Evolutionary conservation across 2,797 vertebrate species (phyloP).

Genomic region (Ctenochaetus hawaiiensis): DNA sequence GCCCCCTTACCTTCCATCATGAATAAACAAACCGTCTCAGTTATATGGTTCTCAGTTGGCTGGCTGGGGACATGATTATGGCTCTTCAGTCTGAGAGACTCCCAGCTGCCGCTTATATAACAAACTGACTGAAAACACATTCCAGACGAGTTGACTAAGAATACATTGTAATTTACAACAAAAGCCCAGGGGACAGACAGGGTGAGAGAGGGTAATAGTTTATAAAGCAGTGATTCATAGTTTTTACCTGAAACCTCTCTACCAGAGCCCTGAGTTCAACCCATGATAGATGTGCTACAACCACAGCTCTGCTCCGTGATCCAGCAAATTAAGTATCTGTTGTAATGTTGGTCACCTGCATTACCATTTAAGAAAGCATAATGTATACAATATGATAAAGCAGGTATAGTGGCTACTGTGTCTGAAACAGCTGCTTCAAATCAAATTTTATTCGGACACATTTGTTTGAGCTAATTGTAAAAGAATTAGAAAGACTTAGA

Average conservation of each 20-base stretch:
- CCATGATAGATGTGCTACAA: conserved; percentile 5
- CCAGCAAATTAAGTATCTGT: conserved; percentile 28
- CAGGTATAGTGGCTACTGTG: not conserved
- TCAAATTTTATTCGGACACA: too few relatives aligned
- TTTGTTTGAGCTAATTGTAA: too few relatives aligned
- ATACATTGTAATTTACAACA: conserved; percentile 74
- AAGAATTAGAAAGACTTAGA: too few relatives aligned
- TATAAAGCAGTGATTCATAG: conserved; percentile 65
- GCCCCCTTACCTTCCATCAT: conserved; percentile 49
- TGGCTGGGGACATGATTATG: conserved; percentile 58
- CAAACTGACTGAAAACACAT: conserved; percentile 63
- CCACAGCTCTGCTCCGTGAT: conserved; percentile 30
- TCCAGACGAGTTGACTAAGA: conserved; percentile 69
- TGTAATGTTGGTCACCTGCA: conserved; percentile 16
- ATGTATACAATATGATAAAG: conserved; percentile 11
- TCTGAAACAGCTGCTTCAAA: too few relatives aligned
- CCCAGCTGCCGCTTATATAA: conserved; percentile 71
- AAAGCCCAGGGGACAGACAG: conserved; percentile 44
- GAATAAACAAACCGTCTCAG: conserved; percentile 60
- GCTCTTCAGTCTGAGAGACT: conserved; percentile 62
- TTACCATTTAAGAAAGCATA: not conserved
- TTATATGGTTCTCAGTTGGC: conserved; percentile 57
- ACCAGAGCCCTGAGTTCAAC: conserved; percentile 42
- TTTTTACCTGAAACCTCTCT: conserved; percentile 60
- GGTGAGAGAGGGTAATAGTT: conserved; percentile 72